These are phyloP conservation scores for Stenopsyche tienmushanensis DNA, from an alignment of 1,140 invertebrate genomes.

Conservation along the genomic window DNA sequence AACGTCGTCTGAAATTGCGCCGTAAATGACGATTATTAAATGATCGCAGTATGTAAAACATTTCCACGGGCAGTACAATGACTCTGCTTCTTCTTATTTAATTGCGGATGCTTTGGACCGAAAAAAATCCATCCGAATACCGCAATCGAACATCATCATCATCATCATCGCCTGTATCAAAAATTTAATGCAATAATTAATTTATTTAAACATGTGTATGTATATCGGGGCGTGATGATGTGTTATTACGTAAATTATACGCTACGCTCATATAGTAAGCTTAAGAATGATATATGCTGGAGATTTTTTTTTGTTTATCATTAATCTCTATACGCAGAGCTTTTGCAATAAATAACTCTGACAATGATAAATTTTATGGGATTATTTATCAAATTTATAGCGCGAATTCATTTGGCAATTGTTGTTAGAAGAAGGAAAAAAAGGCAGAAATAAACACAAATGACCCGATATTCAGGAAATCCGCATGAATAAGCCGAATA, in stretches of 20 bases:
- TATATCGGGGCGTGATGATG: background rate
- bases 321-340: constrained; percentile 29
- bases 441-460: constrained; percentile 7
- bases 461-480: background rate
- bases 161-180: too few relatives aligned
- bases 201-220: too few relatives aligned
- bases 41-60: too few relatives aligned
- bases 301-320: constrained; percentile 27
- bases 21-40: too few relatives aligned
- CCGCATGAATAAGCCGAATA: background rate
- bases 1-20: too few relatives aligned
- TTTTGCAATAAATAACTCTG: constrained; percentile 31
- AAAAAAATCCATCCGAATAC: too few relatives aligned
- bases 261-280: background rate
- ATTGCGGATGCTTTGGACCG: too few relatives aligned
- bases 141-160: too few relatives aligned
- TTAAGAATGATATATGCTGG: constrained; percentile 29
- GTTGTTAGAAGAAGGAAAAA: constrained; percentile 14
- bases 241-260: background rate
- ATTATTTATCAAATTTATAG: constrained; percentile 32
- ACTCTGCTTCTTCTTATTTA: too few relatives aligned
- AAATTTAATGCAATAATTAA: too few relatives aligned
- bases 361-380: constrained; percentile 32
- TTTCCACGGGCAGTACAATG: too few relatives aligned
- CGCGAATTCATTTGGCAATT: constrained; percentile 29